Percentiles rank a stretch among this genome's conserved stretches.
phyloP scores from a whole-genome alignment of 2,797 vertebrate genomes.

The Hippoglossus hippoglossus region DNA sequence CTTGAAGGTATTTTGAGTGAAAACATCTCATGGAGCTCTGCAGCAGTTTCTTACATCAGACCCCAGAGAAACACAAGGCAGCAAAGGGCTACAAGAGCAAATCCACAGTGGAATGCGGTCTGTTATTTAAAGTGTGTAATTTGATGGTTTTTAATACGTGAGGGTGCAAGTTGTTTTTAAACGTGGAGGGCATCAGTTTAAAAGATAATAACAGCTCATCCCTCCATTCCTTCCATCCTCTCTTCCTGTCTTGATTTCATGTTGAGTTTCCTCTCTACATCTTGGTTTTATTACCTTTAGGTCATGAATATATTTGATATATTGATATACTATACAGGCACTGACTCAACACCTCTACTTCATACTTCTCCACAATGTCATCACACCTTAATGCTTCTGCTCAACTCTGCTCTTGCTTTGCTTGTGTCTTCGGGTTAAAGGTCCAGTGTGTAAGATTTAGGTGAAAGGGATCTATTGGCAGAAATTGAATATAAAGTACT shows the following conservation, averaged over 20 bases:
- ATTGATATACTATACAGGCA: too few relatives aligned
- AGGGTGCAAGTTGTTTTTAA: neutral
- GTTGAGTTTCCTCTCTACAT: neutral
- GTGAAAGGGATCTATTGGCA: too few relatives aligned
- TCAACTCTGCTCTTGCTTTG: too few relatives aligned
- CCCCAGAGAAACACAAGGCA: conserved; percentile 1
- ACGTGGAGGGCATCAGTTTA: neutral
- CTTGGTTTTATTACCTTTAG: neutral
- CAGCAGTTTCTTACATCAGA: neutral
- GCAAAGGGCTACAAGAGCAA: neutral
- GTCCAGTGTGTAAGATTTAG: too few relatives aligned
- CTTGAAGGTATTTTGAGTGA: conserved; percentile 33
- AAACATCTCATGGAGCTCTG: conserved; percentile 38
- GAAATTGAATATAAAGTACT: too few relatives aligned
- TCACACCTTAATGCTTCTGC: too few relatives aligned
- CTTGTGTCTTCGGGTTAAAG: too few relatives aligned
- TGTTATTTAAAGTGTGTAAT: neutral
- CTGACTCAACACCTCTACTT: too few relatives aligned
- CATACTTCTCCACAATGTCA: too few relatives aligned
- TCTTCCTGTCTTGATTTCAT: too few relatives aligned
- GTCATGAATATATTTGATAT: too few relatives aligned
- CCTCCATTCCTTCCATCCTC: neutral
- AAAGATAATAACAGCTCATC: conserved; percentile 8
- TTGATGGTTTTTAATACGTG: neutral
- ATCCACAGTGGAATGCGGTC: neutral